phyloP scores from a whole-genome alignment of 2,113 vertebrate species.

The Chrysochloris asiatica region DNA sequence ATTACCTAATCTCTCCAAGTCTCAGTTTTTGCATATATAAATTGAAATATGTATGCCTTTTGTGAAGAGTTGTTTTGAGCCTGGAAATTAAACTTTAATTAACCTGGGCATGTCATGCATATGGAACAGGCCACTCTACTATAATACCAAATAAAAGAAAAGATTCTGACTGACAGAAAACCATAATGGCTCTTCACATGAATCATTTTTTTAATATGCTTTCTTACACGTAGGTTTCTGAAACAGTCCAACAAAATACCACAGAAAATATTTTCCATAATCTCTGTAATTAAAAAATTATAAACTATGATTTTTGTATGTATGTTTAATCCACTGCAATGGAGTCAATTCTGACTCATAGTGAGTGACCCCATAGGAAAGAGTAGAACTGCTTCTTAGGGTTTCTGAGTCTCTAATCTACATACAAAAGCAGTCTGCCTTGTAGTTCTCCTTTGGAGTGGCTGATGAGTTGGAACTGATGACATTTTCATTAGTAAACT shows the following conservation, averaged over 20 bases:
- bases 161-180: slow-evolving; percentile 1
- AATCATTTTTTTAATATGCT: background rate
- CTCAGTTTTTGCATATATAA: slow-evolving; percentile 7
- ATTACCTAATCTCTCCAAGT: background rate
- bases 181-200: background rate
- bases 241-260: background rate
- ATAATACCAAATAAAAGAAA: slow-evolving; percentile 18
- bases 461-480: no score
- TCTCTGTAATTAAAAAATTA: background rate
- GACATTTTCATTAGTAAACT: no score
- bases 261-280: background rate
- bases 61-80: slow-evolving; percentile 5
- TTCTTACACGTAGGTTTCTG: background rate
- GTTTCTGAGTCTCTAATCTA: no score
- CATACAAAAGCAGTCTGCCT: no score
- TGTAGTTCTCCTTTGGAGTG: no score
- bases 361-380: no score
- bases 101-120: background rate
- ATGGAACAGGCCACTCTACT: slow-evolving; percentile 14
- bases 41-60: slow-evolving; percentile 9
- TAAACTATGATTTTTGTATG: background rate
- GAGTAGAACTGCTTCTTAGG: no score
- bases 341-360: no score
- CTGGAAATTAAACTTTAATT: slow-evolving; percentile 43
- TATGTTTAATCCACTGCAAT: background rate